Base-by-base conservation (phyloP, 1,140 invertebrate genomes). In the Drosophila bifasciata region DNA sequence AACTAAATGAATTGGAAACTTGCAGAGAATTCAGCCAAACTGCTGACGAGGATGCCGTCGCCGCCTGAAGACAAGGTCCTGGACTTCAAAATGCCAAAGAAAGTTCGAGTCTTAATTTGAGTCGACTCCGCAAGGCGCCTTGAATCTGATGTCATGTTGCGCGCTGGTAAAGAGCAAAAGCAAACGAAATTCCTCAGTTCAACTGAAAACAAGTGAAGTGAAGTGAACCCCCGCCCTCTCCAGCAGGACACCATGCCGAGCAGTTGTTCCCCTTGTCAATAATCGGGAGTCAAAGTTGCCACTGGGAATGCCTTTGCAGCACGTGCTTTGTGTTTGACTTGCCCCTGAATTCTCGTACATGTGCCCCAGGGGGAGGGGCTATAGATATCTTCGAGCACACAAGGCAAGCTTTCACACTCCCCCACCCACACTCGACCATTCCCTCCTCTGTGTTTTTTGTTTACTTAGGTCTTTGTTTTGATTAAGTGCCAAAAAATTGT, bases 1-100 rank as follows among this genome's bases (percentile, higher is more conserved):
- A 86, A 88, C 78, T 79, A 88, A 86, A 86, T 86, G 83, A 83
- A 88, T 88, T 88, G 83, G 79, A 86, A 86, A 86, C 83, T 86
- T 88, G 81, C 83, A 86, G 46, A 80, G 67, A 77, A 86, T 57
- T 76, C 46, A 23, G 48, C 41, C 50, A 66, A 76, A 79, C 70
- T 79, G 76, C 76, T 72, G 71, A 76, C 72, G 72, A 80, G 53
- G 56, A 71, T 58, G 53, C 48, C 74, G 67, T 51, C 59, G 40
- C 51, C 46, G 53, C 66, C 62, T 16, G 62, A 64, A 56, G 71
- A 64, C 69, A 57, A 53, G 52, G 45, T 56, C 46, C 44, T 45
- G 40, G 53, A 4, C 74, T 69, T 79, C 63, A 64, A 76, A 76
- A 55, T 49, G 44, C 53, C 44, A 68, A 45, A 52, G 28, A 52